Percentiles rank a stretch among this genome's conserved stretches.
These are phyloP conservation scores for Euwallacea fornicatus DNA, from an alignment of 1,140 invertebrate genomes.

Conservation along the genomic window DNA sequence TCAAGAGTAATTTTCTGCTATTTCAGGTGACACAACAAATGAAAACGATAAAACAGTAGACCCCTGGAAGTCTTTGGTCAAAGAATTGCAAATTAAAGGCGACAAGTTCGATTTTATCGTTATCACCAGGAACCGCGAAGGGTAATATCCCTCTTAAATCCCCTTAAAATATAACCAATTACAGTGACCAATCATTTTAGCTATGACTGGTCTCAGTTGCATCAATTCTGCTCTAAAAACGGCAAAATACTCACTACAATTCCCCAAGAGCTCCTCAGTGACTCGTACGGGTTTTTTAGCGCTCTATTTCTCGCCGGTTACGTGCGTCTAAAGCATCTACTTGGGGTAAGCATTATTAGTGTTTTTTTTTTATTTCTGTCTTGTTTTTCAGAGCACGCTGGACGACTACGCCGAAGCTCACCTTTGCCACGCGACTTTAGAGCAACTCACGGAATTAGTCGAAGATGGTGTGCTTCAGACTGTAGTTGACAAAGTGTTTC, in stretches of 20 bases:
- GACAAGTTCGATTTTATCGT: constrained; percentile 57
- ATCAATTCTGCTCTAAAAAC: constrained; percentile 39
- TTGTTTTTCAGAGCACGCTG: constrained; percentile 35
- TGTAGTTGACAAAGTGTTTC: constrained; percentile 66
- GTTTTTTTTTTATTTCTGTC: background rate
- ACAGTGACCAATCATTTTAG: constrained; percentile 11
- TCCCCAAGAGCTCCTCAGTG: constrained; percentile 58
- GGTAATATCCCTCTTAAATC: background rate
- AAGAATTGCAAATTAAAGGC: constrained; percentile 45
- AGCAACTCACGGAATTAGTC: constrained; percentile 57
- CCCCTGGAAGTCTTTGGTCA: constrained; percentile 39
- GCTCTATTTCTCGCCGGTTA: constrained; percentile 55
- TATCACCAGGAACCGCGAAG: constrained; percentile 32
- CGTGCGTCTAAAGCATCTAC: constrained; percentile 33
- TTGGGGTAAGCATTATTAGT: constrained; percentile 23
- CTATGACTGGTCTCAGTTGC: constrained; percentile 37
- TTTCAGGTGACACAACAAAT: too few relatives aligned
- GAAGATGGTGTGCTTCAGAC: constrained; percentile 61
- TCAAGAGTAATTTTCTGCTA: too few relatives aligned
- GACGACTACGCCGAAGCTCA: constrained; percentile 56
- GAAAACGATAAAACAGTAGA: background rate
- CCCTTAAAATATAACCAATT: too few relatives aligned
- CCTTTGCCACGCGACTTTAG: constrained; percentile 56
- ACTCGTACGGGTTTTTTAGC: constrained; percentile 60
- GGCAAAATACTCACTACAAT: constrained; percentile 44